Percentiles rank a stretch among this genome's conserved stretches.
These are phyloP conservation scores for Andrena trimmerana DNA, from an alignment of 2,888 invertebrate species.

Conservation along the genomic window DNA sequence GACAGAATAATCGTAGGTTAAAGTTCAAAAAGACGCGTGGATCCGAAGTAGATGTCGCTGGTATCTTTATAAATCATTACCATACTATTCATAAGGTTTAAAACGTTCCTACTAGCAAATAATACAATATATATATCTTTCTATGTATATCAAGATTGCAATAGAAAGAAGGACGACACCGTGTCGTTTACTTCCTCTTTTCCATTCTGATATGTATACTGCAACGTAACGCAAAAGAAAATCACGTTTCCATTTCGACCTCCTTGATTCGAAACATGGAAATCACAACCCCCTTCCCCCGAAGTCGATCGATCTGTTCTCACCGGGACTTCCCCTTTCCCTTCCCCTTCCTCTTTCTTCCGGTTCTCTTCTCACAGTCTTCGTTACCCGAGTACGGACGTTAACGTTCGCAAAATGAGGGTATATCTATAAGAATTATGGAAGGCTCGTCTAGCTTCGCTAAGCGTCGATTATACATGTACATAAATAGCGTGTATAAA, in stretches of 20 bases:
- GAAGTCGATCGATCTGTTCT: constrained; percentile 3
- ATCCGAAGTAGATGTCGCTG: constrained; percentile 46
- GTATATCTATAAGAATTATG: constrained; percentile 71
- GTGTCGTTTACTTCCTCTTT: not conserved
- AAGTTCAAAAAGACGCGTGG: constrained; percentile 49
- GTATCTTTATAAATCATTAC: constrained; percentile 41
- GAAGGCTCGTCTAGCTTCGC: constrained; percentile 81
- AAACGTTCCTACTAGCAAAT: constrained; percentile 50
- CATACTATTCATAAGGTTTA: constrained; percentile 37
- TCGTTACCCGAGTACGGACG: constrained; percentile 53
- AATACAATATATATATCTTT: constrained; percentile 46
- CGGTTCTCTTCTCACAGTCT: constrained; percentile 24
- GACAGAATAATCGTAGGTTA: constrained; percentile 51
- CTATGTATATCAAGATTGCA: constrained; percentile 45
- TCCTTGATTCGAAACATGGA: constrained; percentile 28
- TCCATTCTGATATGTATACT: constrained; percentile 52
- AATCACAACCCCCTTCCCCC: constrained; percentile 13
- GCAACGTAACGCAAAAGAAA: constrained; percentile 38
- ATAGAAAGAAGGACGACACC: constrained; percentile 23
- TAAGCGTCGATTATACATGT: constrained; percentile 77
- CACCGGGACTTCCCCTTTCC: constrained; percentile 13
- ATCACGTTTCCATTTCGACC: constrained; percentile 31
- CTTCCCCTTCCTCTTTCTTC: not conserved
- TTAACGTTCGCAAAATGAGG: constrained; percentile 72
- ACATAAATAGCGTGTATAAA: constrained; percentile 83